phyloP scores from a whole-genome alignment of 1,140 invertebrate genomes.

The Idris sp. region DNA sequence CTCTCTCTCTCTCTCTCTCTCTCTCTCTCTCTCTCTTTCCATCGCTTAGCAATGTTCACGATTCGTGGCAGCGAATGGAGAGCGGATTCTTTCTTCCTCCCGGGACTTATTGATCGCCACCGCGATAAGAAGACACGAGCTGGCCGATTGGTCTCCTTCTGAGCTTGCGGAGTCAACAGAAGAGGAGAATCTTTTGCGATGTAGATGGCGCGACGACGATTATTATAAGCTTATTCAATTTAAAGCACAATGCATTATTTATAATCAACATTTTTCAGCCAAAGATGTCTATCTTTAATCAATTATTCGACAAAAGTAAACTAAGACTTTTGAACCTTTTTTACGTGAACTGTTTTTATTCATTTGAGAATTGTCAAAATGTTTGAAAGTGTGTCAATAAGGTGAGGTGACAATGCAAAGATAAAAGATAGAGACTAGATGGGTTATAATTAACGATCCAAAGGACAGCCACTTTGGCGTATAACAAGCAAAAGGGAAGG shows the following conservation, averaged over 20 bases:
- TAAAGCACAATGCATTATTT: no score
- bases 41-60: conserved; percentile 57
- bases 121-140: conserved; percentile 76
- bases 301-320: no score
- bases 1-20: no score
- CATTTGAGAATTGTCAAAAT: not conserved
- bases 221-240: no score
- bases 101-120: conserved; percentile 77
- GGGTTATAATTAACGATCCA: conserved; percentile 51
- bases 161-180: conserved; percentile 58
- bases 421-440: conserved; percentile 27
- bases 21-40: no score
- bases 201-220: conserved; percentile 53
- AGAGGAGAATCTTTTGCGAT: conserved; percentile 50
- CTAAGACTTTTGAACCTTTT: no score
- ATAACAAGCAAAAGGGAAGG: conserved; percentile 51
- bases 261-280: no score
- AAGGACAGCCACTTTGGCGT: conserved; percentile 48
- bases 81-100: conserved; percentile 76
- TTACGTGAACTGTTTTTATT: not conserved
- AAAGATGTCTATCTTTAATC: no score
- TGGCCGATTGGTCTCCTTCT: conserved; percentile 72
- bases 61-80: conserved; percentile 68
- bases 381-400: not conserved
- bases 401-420: conserved; percentile 2